Conservation (phyloP, 1,140 invertebrate species). For the Ridgeia piscesae region DNA sequence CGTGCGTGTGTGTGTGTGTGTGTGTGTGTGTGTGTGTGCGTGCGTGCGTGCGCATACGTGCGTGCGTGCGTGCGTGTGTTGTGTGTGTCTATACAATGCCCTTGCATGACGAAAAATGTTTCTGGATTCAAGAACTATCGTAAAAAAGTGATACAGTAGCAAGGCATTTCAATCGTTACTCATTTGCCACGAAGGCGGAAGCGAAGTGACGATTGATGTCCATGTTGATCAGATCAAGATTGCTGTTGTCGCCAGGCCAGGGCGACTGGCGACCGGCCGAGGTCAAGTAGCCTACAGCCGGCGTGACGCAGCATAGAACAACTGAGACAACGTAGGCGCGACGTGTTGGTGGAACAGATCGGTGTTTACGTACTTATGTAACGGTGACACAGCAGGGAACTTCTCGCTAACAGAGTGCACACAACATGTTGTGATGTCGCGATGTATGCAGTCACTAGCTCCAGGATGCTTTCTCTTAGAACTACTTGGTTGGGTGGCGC, state of each 20-base stretch:
- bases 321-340: neutral
- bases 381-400: neutral
- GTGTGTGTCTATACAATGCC: no score
- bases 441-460: neutral
- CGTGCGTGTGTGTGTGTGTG: no score
- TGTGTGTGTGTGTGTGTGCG: no score
- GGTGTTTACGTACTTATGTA: neutral
- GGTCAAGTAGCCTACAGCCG: neutral
- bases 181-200: neutral
- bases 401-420: neutral
- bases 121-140: no score
- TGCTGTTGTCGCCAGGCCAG: no score
- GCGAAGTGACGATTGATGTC: neutral
- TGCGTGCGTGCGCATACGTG: no score
- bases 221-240: neutral
- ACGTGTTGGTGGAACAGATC: neutral
- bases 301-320: neutral
- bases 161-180: neutral
- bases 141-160: neutral
- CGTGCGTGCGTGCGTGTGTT: no score
- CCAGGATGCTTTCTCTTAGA: neutral
- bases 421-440: neutral
- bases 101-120: no score
- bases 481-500: neutral
- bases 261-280: no score